Evolutionary conservation across 2,797 vertebrate genomes (phyloP), one percentile per base, ranked within the genome.

Genomic region (Dipus sagitta): DNA sequence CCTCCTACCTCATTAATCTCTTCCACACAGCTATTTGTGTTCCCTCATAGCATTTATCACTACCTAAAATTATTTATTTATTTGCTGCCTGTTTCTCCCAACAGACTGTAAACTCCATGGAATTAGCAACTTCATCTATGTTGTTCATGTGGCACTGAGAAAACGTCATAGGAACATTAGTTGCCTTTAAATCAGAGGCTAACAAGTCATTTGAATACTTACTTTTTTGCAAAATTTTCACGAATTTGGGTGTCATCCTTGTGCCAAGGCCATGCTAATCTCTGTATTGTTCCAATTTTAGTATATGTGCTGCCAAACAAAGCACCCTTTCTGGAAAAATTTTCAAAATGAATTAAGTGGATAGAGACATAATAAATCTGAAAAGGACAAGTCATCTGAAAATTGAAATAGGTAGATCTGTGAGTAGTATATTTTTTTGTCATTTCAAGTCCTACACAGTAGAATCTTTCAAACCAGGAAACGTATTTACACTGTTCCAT

Each of bases 161-260:
- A 82, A 93, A 88, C 64, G 72, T 60, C 13, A 78, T 65, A 58
- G 21, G 70, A 80, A 77, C 88, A 83, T 60, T 32, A n/a, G 8
- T n/a, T 80, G 12, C 28, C 47, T 77, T 84, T 86, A 81, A 93
- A 65, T 87, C 11, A 74, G 47, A 32, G 72, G 18, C 42, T 70
- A 88, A 38, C 32, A 84, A 83, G 38, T 77, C 75, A 24, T 83
- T 94, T 86, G 72, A 96, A 34, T 28, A 75, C 65, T 83, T 93
- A n/a, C 32, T 93, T 80, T 24, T 85, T 42, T 28, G 38, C 38
- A 3, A 38, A 38, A 38, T 38, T 38, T 38, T 38, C 38, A 38
- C 6, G 6, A 38, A 38, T 38, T 38, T 38, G 38, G 38, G 38
- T 38, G 38, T 38, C 38, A 38, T 38, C 38, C 38, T 38, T 38